Conservation (phyloP, 1,140 invertebrate genomes). For the Meteorus sp. region DNA sequence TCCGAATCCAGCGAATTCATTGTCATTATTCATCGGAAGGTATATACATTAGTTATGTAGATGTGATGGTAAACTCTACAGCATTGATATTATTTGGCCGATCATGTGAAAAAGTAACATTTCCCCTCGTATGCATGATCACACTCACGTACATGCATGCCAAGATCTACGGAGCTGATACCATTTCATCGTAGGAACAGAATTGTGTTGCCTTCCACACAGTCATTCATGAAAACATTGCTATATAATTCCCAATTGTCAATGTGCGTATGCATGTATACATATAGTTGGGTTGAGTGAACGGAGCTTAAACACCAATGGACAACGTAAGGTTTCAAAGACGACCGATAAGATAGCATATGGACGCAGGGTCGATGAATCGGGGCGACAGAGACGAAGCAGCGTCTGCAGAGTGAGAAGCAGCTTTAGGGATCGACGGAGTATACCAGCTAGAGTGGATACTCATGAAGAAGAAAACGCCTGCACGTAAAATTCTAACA, state of each 20-base stretch:
- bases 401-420: background rate
- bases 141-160: background rate
- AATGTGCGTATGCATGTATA: conserved; percentile 48
- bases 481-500: too few relatives aligned
- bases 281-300: conserved; percentile 44
- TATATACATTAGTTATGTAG: too few relatives aligned
- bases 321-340: conserved; percentile 47
- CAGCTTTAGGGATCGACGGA: conserved; percentile 12
- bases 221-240: conserved; percentile 49
- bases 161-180: too few relatives aligned
- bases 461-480: conserved; percentile 28
- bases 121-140: too few relatives aligned
- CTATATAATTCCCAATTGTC: too few relatives aligned
- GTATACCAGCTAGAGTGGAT: background rate
- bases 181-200: conserved; percentile 6
- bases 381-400: background rate
- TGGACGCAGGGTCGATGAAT: conserved; percentile 26
- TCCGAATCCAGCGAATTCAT: too few relatives aligned
- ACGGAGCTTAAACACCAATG: conserved; percentile 30
- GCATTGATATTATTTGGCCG: too few relatives aligned
- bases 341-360: conserved; percentile 24
- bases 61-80: too few relatives aligned
- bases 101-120: too few relatives aligned
- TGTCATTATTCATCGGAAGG: too few relatives aligned
- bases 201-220: conserved; percentile 31